Percentiles rank a stretch among this genome's conserved stretches.
Evolutionary conservation across 64 coral and sea anemone species (phyloP).

Genomic region (Catalaphyllia jardinei): DNA sequence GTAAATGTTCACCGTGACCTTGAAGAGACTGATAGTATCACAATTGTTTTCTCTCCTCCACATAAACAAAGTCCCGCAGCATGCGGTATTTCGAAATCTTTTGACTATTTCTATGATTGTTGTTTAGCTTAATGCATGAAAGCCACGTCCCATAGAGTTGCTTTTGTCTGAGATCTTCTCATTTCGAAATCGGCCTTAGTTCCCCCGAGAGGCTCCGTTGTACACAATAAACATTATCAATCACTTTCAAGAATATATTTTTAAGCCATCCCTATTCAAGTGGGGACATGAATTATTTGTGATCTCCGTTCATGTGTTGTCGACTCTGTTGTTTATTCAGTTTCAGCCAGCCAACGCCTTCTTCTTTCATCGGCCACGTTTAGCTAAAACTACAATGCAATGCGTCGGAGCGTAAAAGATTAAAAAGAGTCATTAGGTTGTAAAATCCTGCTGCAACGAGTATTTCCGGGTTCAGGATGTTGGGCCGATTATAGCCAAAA

Average conservation of each 20-base stretch:
- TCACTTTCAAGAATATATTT: not conserved
- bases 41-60: slow-evolving; percentile 9
- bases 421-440: not conserved
- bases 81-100: slow-evolving; percentile 19
- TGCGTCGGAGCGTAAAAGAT: not conserved
- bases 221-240: not conserved
- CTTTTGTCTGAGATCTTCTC: not conserved
- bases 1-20: slow-evolving; percentile 32
- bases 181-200: not conserved
- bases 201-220: not conserved
- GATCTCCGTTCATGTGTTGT: not conserved
- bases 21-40: slow-evolving; percentile 14
- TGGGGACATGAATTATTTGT: slow-evolving; percentile 23
- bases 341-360: slow-evolving; percentile 3
- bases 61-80: slow-evolving; percentile 2
- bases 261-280: not conserved
- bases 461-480: not conserved
- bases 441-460: not conserved
- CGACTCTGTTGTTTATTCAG: slow-evolving; percentile 14
- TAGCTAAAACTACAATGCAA: not conserved
- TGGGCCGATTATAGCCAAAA: not conserved
- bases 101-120: slow-evolving; percentile 20
- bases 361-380: not conserved
- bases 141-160: not conserved
- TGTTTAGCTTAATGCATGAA: not conserved